phyloP scores from a whole-genome alignment of 37 sponge, comb jelly and placozoan species.

The Cladorhizidae sp. region DNA sequence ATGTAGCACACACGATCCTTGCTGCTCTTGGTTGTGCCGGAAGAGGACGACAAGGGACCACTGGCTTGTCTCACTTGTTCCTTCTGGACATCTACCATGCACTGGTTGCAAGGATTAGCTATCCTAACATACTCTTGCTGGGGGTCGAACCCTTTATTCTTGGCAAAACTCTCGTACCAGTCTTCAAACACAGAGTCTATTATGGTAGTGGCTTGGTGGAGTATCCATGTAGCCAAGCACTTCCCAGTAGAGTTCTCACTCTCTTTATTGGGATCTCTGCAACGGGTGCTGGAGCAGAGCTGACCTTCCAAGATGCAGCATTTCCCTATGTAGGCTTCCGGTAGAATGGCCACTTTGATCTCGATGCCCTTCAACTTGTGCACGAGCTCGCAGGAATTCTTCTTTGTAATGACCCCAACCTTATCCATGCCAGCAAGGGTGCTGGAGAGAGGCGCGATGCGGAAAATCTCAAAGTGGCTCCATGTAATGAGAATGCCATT shows the following conservation, averaged over 20 bases:
- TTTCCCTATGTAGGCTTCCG: constrained; percentile 13
- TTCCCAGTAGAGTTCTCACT: background rate
- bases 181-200: constrained; percentile 82
- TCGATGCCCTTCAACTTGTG: constrained; percentile 32
- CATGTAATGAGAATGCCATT: constrained; percentile 65
- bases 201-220: constrained; percentile 58
- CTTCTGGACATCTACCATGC: background rate
- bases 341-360: constrained; percentile 58
- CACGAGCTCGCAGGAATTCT: background rate
- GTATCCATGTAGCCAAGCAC: constrained; percentile 77
- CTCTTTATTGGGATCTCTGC: background rate
- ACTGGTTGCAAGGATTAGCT: constrained; percentile 48
- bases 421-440: constrained; percentile 23
- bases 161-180: constrained; percentile 84
- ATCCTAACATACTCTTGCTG: background rate
- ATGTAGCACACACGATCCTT: constrained; percentile 31
- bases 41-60: background rate
- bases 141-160: constrained; percentile 30
- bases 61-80: background rate
- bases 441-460: constrained; percentile 36
- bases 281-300: background rate
- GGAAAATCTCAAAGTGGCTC: constrained; percentile 63
- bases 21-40: background rate
- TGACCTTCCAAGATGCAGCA: background rate
- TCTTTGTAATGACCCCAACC: constrained; percentile 24